Percentiles rank a stretch among this genome's conserved stretches.
These are phyloP conservation scores for Agonopterix subpropinquella DNA, from an alignment of 2,888 invertebrate genomes.

Conservation along the genomic window DNA sequence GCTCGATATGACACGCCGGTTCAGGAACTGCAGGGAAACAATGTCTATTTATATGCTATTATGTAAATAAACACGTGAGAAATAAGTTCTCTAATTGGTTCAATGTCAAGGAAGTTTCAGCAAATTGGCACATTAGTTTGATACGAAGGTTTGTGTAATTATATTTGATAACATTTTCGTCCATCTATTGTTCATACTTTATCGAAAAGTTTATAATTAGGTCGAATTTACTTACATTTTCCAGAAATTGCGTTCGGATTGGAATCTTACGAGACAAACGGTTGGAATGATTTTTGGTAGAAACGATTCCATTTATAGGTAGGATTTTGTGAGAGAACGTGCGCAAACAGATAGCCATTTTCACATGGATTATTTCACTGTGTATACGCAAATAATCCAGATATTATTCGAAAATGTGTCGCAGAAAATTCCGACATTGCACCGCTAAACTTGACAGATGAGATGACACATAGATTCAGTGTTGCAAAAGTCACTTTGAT, in stretches of 20 bases:
- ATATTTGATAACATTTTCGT: background rate
- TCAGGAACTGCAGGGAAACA: constrained; percentile 42
- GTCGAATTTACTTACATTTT: constrained; percentile 61
- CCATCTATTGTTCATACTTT: background rate
- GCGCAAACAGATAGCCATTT: constrained; percentile 76
- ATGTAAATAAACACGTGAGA: constrained; percentile 19
- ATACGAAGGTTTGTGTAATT: background rate
- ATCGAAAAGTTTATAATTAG: constrained; percentile 3
- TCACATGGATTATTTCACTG: constrained; percentile 30
- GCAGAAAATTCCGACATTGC: constrained; percentile 41
- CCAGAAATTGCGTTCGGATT: constrained; percentile 62
- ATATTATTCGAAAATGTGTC: constrained; percentile 39
- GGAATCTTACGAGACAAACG: constrained; percentile 70
- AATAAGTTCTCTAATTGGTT: constrained; percentile 30
- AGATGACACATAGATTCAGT: no score
- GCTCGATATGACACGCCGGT: constrained; percentile 57
- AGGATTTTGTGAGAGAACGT: constrained; percentile 72
- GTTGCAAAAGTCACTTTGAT: no score
- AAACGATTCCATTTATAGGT: constrained; percentile 69
- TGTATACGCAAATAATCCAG: constrained; percentile 24
- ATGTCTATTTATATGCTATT: constrained; percentile 3
- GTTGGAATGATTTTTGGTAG: constrained; percentile 69
- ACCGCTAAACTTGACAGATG: constrained; percentile 7
- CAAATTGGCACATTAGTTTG: background rate
- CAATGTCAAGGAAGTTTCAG: constrained; percentile 42